Percentiles rank a stretch among this genome's conserved stretches.
phyloP scores from a whole-genome alignment of 2,797 vertebrate genomes.

The Eulemur coronatus region DNA sequence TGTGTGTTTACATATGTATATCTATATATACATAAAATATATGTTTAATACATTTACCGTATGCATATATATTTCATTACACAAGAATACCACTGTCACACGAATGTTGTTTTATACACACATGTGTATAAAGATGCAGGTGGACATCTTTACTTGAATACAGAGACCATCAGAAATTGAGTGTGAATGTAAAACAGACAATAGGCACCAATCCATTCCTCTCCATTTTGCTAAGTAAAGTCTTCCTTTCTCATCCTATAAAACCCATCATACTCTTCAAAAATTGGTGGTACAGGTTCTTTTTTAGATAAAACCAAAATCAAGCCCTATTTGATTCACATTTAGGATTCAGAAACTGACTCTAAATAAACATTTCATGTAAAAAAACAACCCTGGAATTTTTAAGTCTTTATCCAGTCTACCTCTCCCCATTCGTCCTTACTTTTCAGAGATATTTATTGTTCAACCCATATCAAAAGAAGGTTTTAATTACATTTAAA shows the following conservation, averaged over 20 bases:
- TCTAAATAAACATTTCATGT: not conserved
- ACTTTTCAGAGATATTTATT: constrained; percentile 16
- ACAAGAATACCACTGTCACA: not conserved
- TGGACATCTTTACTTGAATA: not conserved
- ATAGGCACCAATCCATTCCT: not conserved
- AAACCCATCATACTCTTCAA: not conserved
- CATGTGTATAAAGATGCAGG: too few relatives aligned
- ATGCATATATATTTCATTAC: not conserved
- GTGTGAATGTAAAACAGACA: not conserved
- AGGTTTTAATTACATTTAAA: not conserved
- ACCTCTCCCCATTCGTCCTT: not conserved
- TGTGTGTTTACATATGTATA: not conserved
- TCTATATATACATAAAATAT: not conserved
- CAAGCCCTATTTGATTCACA: not conserved
- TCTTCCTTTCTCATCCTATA: not conserved
- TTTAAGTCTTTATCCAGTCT: not conserved
- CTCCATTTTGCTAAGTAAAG: accelerated
- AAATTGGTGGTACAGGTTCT: not conserved
- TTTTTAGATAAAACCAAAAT: not conserved
- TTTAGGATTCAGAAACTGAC: not conserved
- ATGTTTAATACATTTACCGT: not conserved
- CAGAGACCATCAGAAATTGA: not conserved
- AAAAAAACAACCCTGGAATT: not conserved
- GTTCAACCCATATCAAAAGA: not conserved
- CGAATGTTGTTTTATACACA: not conserved